Evolutionary conservation across 2,797 vertebrate genomes (phyloP).

Genomic region (Xiphophorus birchmanni): DNA sequence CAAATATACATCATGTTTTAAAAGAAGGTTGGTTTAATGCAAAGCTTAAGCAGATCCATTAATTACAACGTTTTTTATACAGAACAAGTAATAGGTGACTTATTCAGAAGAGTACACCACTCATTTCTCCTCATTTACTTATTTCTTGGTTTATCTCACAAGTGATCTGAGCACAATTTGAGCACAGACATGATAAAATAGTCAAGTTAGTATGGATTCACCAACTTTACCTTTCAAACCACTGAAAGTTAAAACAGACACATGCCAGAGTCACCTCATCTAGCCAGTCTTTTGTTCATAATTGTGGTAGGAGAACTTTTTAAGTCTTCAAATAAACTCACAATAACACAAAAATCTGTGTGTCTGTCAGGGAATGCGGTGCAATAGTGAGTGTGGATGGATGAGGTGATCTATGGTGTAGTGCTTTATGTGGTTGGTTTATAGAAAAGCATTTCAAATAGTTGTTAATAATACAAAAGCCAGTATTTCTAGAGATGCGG

Average conservation of each 20-base stretch:
- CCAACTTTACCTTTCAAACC: not conserved
- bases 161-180: not conserved
- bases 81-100: not conserved
- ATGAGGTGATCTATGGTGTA: not conserved
- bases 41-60: not conserved
- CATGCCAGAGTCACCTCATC: not conserved
- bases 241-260: not conserved
- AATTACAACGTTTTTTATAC: not conserved
- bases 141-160: not conserved
- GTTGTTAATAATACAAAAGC: not conserved
- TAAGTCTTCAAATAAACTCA: not conserved
- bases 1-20: constrained; percentile 19
- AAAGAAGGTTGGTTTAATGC: not conserved
- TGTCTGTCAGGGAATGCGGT: not conserved
- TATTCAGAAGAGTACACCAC: not conserved
- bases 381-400: not conserved
- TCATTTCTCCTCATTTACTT: not conserved
- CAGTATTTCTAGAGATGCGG: not conserved
- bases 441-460: not conserved
- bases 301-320: not conserved
- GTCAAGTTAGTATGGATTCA: not conserved
- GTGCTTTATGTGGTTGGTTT: not conserved
- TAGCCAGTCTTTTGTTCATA: not conserved
- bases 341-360: not conserved
- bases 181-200: not conserved